phyloP scores from a whole-genome alignment of 2,797 vertebrate species.

The Labroides dimidiatus region DNA sequence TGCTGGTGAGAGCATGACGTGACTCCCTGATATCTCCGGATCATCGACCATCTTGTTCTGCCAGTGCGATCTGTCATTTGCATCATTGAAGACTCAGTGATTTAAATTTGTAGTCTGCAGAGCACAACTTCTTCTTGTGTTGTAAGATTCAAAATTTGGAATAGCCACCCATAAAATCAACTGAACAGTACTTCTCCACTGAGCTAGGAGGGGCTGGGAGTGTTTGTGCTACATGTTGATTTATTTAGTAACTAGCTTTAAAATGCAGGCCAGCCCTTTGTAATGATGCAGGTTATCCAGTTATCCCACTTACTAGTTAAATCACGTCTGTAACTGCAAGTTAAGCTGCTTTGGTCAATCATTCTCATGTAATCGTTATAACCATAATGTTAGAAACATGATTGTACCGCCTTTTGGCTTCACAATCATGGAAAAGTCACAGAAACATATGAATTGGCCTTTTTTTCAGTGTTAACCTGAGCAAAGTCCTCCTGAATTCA shows the following conservation, averaged over 20 bases:
- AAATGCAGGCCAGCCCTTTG: constrained; percentile 51
- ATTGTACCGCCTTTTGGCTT: not conserved
- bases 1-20: too few relatives aligned
- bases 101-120: too few relatives aligned
- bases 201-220: constrained; percentile 11
- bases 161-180: not conserved
- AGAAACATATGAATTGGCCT: too few relatives aligned
- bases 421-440: too few relatives aligned
- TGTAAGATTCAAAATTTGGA: too few relatives aligned
- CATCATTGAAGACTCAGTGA: too few relatives aligned
- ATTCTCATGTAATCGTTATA: not conserved
- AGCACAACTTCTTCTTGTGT: too few relatives aligned
- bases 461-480: not conserved
- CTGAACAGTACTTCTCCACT: too few relatives aligned
- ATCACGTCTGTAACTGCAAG: not conserved
- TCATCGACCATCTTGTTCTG: too few relatives aligned
- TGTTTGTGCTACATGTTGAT: constrained; percentile 30
- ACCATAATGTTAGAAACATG: too few relatives aligned
- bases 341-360: not conserved
- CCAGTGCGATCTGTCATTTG: too few relatives aligned
- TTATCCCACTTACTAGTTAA: constrained; percentile 26
- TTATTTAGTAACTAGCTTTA: constrained; percentile 16
- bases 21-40: too few relatives aligned
- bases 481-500: not conserved
- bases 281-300: constrained; percentile 58